Conservation (phyloP, 2,797 vertebrate species). For the Discoglossus pictus region DNA sequence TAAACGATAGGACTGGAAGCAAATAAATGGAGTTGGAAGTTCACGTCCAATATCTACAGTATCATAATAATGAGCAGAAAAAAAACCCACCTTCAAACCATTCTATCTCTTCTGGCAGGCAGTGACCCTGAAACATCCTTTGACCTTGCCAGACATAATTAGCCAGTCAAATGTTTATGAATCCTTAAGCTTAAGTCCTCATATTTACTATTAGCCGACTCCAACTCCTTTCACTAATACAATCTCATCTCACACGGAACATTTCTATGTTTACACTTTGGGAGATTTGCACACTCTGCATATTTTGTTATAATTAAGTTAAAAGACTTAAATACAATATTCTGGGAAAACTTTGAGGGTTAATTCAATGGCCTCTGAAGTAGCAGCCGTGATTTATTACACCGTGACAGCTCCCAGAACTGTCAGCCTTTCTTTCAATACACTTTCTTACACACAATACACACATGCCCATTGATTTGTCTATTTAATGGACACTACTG, state of each 20-base stretch:
- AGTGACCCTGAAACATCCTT: constrained; percentile 54
- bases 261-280: neutral
- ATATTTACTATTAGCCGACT: constrained; percentile 13
- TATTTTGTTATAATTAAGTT: no score
- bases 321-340: no score
- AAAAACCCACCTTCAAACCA: constrained; percentile 54
- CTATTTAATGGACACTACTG: no score
- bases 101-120: constrained; percentile 51
- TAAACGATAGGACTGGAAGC: neutral
- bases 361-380: no score
- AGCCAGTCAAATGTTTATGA: constrained; percentile 30
- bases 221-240: neutral
- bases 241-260: neutral
- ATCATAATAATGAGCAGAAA: constrained; percentile 57
- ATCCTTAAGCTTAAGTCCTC: constrained; percentile 39
- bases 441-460: no score
- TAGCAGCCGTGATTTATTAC: no score
- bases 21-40: constrained; percentile 52
- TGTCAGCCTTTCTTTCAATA: no score
- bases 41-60: constrained; percentile 60
- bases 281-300: no score
- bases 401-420: no score
- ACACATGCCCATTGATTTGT: no score
- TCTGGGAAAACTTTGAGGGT: no score
- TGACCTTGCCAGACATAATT: constrained; percentile 59